phyloP scores from a whole-genome alignment of 2,888 invertebrate genomes.

The Agrotis exclamationis region DNA sequence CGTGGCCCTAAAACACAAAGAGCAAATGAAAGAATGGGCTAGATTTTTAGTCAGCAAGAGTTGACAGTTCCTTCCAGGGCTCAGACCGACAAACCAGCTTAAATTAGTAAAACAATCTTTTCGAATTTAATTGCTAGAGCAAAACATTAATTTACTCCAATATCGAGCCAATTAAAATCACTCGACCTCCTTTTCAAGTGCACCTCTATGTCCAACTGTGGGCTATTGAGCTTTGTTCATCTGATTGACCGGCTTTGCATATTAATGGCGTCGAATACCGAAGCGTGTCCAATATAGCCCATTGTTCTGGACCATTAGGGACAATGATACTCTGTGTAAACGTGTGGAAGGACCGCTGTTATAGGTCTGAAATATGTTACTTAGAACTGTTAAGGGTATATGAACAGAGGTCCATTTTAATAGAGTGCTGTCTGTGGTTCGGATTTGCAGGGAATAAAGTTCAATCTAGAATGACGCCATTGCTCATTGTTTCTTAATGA shows the following conservation, averaged over 20 bases:
- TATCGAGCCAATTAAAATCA: neutral
- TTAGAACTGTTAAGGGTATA: neutral
- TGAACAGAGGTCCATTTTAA: too few species aligned
- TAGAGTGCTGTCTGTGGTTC: too few species aligned
- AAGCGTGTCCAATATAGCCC: conserved; percentile 46
- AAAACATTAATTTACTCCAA: neutral
- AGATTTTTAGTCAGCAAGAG: too few species aligned
- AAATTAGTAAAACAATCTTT: neutral
- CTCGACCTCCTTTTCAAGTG: conserved; percentile 10
- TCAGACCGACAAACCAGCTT: neutral
- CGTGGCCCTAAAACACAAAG: too few species aligned
- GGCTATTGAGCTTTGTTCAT: conserved; percentile 32
- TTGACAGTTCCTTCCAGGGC: too few species aligned
- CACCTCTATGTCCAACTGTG: neutral
- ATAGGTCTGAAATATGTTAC: conserved; percentile 9
- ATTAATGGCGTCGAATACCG: conserved; percentile 44
- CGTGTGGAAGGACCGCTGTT: conserved; percentile 13
- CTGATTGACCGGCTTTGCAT: conserved; percentile 58
- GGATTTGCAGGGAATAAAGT: too few species aligned
- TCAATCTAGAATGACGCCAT: too few species aligned
- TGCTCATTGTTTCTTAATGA: too few species aligned
- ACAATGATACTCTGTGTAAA: conserved; percentile 47
- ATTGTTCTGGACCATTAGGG: conserved; percentile 54
- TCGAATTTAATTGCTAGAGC: neutral
- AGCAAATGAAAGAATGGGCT: too few species aligned